Conservation (phyloP, 2,888 invertebrate genomes). For the Sturmia bella region DNA sequence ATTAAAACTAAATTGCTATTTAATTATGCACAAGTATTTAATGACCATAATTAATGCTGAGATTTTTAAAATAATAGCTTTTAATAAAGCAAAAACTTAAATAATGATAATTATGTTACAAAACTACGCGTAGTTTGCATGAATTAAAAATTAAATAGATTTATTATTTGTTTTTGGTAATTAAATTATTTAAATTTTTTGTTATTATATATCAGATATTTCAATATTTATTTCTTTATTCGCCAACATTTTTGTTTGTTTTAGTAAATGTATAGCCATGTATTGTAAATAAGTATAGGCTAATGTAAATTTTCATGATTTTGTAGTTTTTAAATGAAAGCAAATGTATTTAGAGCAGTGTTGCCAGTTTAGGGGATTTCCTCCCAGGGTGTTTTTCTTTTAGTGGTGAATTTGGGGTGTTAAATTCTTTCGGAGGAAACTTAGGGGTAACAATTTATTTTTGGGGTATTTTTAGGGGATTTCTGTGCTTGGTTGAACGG, state of each 20-base stretch:
- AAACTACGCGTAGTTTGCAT: conserved; percentile 26
- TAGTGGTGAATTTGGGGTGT: too few relatives aligned
- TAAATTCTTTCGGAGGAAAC: too few relatives aligned
- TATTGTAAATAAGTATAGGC: neutral
- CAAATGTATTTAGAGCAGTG: too few relatives aligned
- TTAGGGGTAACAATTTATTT: too few relatives aligned
- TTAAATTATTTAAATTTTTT: conserved; percentile 60
- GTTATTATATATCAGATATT: conserved; percentile 55
- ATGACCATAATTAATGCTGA: conserved; percentile 1
- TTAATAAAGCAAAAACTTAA: neutral
- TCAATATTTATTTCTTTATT: conserved; percentile 3
- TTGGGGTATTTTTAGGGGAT: too few relatives aligned
- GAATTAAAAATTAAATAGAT: conserved; percentile 56
- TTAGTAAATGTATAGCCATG: neutral
- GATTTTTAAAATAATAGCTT: neutral
- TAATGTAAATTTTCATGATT: too few relatives aligned
- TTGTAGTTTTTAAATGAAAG: too few relatives aligned
- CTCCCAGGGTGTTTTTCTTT: too few relatives aligned
- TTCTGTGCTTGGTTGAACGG: too few relatives aligned
- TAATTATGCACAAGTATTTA: conserved; percentile 12
- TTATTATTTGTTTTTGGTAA: conserved; percentile 57
- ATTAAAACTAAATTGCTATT: neutral
- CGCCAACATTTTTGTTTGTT: neutral
- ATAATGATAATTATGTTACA: conserved; percentile 2
- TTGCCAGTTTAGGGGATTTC: too few relatives aligned